These are phyloP conservation scores for Lepus europaeus DNA, from an alignment of 2,113 vertebrate genomes.

Conservation along the genomic window DNA sequence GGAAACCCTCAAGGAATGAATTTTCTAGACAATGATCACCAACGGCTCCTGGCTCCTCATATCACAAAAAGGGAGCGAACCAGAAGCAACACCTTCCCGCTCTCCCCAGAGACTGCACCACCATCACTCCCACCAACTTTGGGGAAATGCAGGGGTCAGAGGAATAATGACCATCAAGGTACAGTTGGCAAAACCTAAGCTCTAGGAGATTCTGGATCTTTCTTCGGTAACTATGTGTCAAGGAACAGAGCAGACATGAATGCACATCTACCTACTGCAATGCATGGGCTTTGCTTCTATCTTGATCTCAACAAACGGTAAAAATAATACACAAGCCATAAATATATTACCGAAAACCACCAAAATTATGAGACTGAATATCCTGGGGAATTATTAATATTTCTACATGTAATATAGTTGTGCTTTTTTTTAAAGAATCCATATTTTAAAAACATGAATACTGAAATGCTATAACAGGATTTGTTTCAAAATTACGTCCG, in stretches of 20 bases:
- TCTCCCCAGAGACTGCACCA: neutral
- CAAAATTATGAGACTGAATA: slow-evolving; percentile 9
- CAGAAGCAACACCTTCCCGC: neutral
- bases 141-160: neutral
- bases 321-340: slow-evolving; percentile 45
- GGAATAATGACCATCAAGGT: neutral
- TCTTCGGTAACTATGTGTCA: neutral
- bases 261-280: neutral
- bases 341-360: neutral
- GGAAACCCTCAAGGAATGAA: neutral
- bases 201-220: neutral
- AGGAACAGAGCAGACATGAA: neutral
- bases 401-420: slow-evolving; percentile 11
- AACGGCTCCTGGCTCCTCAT: neutral
- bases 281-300: neutral
- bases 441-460: slow-evolving; percentile 55
- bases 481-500: slow-evolving; percentile 36
- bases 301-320: neutral
- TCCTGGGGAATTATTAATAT: slow-evolving; percentile 31
- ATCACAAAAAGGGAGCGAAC: neutral
- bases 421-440: neutral
- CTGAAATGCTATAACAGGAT: slow-evolving; percentile 4
- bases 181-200: slow-evolving; percentile 2
- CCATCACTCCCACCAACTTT: neutral
- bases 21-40: neutral